Evolutionary conservation across 2,888 invertebrate genomes (phyloP).

Genomic region (Eupithecia exiguata): DNA sequence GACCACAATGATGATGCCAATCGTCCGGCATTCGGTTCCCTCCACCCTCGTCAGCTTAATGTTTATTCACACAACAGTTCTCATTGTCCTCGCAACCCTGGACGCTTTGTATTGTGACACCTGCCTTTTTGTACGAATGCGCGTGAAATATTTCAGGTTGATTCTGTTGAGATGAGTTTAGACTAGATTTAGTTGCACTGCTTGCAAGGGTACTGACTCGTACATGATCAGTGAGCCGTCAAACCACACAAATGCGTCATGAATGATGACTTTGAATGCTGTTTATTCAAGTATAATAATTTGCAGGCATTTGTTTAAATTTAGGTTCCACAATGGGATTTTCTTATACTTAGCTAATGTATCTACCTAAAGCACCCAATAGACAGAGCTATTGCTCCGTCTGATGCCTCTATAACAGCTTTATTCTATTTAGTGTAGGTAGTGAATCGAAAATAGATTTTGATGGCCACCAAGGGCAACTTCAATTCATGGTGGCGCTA

Average conservation of each 20-base stretch:
- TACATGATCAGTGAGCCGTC: not conserved
- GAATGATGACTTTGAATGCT: not conserved
- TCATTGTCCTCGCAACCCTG: slow-evolving; percentile 52
- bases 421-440: too few relatives aligned
- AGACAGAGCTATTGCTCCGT: too few relatives aligned
- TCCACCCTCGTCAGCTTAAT: slow-evolving; percentile 45
- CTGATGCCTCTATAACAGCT: too few relatives aligned
- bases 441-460: too few relatives aligned
- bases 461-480: too few relatives aligned
- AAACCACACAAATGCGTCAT: not conserved
- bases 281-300: not conserved
- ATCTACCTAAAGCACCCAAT: too few relatives aligned
- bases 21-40: not conserved
- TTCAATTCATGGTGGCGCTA: too few relatives aligned
- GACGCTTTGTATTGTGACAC: slow-evolving; percentile 49
- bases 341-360: too few relatives aligned
- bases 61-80: slow-evolving; percentile 51
- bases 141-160: slow-evolving; percentile 1
- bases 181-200: not conserved
- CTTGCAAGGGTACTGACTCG: not conserved
- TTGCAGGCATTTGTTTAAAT: not conserved
- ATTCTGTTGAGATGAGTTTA: not conserved
- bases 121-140: slow-evolving; percentile 46
- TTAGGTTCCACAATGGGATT: too few relatives aligned
- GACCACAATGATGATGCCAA: not conserved